These are phyloP conservation scores for Tupaia tana DNA, from an alignment of 2,113 vertebrate species.

Conservation along the genomic window DNA sequence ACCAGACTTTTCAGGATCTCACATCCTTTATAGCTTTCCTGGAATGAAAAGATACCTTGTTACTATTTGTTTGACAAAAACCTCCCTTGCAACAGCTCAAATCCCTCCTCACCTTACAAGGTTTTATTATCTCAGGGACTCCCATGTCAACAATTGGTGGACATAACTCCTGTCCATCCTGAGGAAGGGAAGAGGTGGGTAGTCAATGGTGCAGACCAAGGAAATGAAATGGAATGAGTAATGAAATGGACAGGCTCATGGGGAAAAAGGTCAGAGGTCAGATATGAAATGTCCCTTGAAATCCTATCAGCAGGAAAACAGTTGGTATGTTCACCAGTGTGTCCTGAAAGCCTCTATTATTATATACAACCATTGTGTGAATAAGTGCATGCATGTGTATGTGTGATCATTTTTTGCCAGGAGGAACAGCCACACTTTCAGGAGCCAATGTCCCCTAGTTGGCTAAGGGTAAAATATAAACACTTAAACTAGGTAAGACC, in stretches of 20 bases:
- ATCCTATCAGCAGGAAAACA: neutral
- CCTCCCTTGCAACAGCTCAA: neutral
- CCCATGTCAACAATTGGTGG: slow-evolving; percentile 89
- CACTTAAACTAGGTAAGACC: neutral
- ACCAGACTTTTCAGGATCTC: slow-evolving; percentile 89
- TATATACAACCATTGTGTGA: neutral
- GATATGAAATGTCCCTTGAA: neutral
- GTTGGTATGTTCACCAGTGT: neutral
- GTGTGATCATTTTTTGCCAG: neutral
- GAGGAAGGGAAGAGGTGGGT: neutral
- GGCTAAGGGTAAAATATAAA: neutral
- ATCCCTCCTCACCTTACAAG: slow-evolving; percentile 85
- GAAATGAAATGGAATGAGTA: neutral
- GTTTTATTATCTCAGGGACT: slow-evolving; percentile 85
- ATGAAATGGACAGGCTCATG: neutral
- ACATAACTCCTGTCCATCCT: slow-evolving; percentile 91
- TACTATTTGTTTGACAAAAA: neutral
- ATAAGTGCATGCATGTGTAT: neutral
- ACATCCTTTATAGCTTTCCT: slow-evolving; percentile 90
- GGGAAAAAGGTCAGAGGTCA: neutral
- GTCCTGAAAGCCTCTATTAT: neutral
- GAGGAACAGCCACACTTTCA: neutral
- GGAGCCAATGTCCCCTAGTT: neutral
- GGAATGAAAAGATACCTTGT: neutral
- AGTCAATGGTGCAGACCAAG: neutral